phyloP scores from a whole-genome alignment of 2,113 vertebrate species.

The Pollachius pollachius region DNA sequence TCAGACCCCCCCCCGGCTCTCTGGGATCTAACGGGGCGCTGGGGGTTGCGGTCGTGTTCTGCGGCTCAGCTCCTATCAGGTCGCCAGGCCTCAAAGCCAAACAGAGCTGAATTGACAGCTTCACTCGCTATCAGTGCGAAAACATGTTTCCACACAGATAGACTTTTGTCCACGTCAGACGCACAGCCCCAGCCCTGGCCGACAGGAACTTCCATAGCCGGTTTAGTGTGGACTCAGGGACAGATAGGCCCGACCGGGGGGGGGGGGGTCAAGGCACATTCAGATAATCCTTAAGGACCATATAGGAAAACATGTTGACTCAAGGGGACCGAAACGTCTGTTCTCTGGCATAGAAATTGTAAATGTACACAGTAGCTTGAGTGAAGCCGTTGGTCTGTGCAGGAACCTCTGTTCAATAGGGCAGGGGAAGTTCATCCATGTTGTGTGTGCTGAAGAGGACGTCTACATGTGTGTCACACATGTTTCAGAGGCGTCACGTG shows the following conservation, averaged over 20 bases:
- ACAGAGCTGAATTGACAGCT: conserved; percentile 1
- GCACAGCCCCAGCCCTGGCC: background rate
- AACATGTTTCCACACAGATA: background rate
- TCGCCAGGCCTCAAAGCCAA: background rate
- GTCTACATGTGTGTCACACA: too few relatives aligned
- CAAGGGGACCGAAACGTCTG: background rate
- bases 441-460: background rate
- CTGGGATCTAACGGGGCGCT: background rate
- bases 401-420: too few relatives aligned
- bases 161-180: background rate
- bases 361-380: too few relatives aligned
- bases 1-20: background rate
- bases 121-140: background rate
- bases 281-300: background rate
- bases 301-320: background rate
- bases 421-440: background rate
- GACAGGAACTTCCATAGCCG: conserved; percentile 13
- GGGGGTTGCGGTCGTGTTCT: background rate
- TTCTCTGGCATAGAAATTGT: too few relatives aligned
- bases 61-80: background rate
- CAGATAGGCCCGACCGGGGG: conserved; percentile 17
- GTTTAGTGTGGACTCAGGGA: conserved; percentile 3
- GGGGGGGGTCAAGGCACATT: background rate
- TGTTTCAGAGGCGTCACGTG: too few relatives aligned
- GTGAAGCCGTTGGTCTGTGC: too few relatives aligned